phyloP scores from a whole-genome alignment of 2,113 vertebrate genomes.

The Morone saxatilis region DNA sequence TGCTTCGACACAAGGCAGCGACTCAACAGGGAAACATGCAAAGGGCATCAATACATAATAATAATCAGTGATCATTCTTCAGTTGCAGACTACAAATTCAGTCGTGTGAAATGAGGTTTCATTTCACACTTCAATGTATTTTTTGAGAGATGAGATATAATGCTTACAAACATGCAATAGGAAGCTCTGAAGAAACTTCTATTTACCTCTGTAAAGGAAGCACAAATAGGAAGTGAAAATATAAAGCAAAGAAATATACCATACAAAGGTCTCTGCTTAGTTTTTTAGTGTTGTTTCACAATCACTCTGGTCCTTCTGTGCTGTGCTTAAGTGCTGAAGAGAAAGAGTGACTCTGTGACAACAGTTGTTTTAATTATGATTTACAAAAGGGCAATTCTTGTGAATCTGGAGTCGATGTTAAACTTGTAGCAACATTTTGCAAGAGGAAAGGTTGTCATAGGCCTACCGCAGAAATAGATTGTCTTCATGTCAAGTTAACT shows the following conservation, averaged over 20 bases:
- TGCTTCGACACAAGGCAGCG: not conserved
- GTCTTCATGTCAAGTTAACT: too few relatives aligned
- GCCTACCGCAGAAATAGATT: not conserved
- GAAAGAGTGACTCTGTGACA: not conserved
- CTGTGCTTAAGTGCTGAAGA: not conserved
- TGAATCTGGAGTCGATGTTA: not conserved
- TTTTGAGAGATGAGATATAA: constrained; percentile 8
- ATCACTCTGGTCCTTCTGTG: not conserved
- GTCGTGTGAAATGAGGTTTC: not conserved
- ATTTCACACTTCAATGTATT: not conserved
- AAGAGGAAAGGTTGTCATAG: constrained; percentile 46
- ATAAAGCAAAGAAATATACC: not conserved
- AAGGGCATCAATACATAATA: not conserved
- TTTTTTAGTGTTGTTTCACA: not conserved
- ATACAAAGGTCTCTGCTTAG: not conserved
- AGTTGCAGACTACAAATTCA: not conserved
- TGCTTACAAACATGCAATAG: constrained; percentile 15
- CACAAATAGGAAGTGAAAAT: constrained; percentile 65
- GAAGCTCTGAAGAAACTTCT: constrained; percentile 42
- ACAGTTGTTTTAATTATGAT: not conserved
- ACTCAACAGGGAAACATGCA: not conserved
- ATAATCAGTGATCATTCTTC: not conserved
- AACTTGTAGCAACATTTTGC: constrained; percentile 18
- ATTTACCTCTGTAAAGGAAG: constrained; percentile 43
- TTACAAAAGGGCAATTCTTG: not conserved